Base-by-base conservation (phyloP, 2,113 vertebrate species). In the Amphiprion percula region DNA sequence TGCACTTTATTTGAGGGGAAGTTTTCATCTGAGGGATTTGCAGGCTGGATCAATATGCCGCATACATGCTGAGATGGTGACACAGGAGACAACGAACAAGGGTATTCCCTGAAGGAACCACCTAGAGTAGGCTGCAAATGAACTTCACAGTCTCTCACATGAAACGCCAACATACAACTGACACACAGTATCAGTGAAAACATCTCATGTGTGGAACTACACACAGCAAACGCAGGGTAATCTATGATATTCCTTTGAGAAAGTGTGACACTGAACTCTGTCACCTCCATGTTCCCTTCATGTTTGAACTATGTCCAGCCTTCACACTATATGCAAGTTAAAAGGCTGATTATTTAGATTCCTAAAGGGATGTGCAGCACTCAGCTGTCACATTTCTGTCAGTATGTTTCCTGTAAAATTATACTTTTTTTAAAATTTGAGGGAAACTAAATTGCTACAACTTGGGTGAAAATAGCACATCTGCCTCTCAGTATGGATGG, bases 61-160 rank as follows among this genome's bases (percentile, higher is more conserved):
- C 82, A 53, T 52, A 63, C 84, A 76, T 54, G 78, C 82, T 68
- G 75, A 66, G 68, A 66, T 37, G 58, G 64, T 80, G 58, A 76
- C 85, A 58, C 0, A 11, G 62, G 46, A 79, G 60, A 84, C 79
- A 74, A 80, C 83, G 70, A 90, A 83, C 80, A 80, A 70, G 59
- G 83, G 46, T 71, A 63, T 16, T 81, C 76, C 80, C 83, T 49
- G 1, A 65, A 65, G 80, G 70, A 74, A 73, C 46, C 59, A 62
- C 79, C 70, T 62, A 15, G 16, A 81, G 71, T 77, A 49, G 19
- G 61, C 74, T 79, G 77, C 14, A 61, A 56, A 76, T 75, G 66
- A 89, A 86, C 82, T 84, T 87, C 74, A 90, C 77, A 67, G 62
- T 60, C 53, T 86, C 68, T 75, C 55, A 55, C 14, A 80, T 81